These are phyloP conservation scores for Okapia johnstoni DNA, from an alignment of 2,113 vertebrate species.

Conservation along the genomic window DNA sequence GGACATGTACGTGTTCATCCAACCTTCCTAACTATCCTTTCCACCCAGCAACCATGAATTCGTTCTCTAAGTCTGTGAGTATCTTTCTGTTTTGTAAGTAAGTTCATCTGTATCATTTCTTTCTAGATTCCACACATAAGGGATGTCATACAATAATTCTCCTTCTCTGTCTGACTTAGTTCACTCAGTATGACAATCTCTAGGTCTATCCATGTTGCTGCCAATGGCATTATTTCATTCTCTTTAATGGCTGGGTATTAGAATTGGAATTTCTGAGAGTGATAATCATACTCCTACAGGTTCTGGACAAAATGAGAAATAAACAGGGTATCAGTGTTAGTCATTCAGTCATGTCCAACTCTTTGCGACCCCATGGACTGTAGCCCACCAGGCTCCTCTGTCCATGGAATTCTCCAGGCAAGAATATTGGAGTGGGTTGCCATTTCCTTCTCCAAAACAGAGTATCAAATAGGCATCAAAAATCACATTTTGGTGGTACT, in stretches of 20 bases:
- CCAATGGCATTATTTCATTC: background rate
- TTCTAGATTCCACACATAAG: background rate
- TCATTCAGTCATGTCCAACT: background rate
- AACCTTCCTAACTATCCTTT: too few relatives aligned
- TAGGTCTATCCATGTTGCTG: background rate
- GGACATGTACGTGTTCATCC: too few relatives aligned
- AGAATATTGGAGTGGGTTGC: background rate
- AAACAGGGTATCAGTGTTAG: background rate
- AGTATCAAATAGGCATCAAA: background rate
- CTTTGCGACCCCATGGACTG: background rate
- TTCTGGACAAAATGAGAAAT: constrained; percentile 5
- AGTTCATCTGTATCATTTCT: too few relatives aligned
- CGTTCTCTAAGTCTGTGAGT: too few relatives aligned
- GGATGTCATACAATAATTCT: background rate
- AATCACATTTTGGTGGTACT: background rate
- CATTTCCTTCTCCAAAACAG: background rate
- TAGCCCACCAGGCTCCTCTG: background rate
- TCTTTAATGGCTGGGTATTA: background rate
- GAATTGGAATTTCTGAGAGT: background rate
- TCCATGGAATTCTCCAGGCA: background rate
- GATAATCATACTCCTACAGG: background rate
- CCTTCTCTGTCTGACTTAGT: background rate
- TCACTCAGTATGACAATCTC: background rate
- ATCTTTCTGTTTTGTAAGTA: too few relatives aligned
- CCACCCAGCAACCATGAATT: too few relatives aligned